Conservation (phyloP, 2,113 vertebrate species). For the Ginglymostoma cirratum region DNA sequence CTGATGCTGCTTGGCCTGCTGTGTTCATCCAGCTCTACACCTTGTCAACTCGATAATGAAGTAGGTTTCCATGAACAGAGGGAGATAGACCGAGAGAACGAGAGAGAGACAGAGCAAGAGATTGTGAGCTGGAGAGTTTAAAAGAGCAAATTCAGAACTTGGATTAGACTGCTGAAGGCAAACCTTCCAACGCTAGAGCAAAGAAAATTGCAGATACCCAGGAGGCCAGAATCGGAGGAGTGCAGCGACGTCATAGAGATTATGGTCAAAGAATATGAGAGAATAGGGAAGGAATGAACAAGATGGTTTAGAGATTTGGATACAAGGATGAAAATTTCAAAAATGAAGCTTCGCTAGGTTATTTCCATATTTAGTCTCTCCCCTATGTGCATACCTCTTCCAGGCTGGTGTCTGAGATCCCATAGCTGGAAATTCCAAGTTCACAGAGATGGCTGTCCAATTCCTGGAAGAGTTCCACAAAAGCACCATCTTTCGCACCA, state of each 20-base stretch:
- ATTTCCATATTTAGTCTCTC: background rate
- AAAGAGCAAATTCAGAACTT: background rate
- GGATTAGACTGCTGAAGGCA: background rate
- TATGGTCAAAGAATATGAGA: background rate
- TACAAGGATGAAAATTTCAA: background rate
- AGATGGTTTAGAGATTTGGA: background rate
- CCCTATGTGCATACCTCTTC: conserved; percentile 64
- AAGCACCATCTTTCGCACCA: conserved; percentile 62
- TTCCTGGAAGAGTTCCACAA: conserved; percentile 61
- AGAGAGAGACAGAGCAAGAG: background rate
- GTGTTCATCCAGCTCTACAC: too few relatives aligned
- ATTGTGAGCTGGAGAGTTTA: background rate
- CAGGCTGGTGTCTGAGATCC: conserved; percentile 76
- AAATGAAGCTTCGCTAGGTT: background rate
- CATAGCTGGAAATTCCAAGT: conserved; percentile 68
- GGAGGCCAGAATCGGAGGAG: background rate
- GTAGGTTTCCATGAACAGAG: background rate
- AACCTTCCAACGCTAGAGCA: background rate
- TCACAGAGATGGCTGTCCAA: conserved; percentile 62
- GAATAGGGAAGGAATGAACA: background rate
- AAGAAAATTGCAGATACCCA: background rate
- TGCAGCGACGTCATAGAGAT: background rate
- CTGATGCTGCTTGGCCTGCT: too few relatives aligned
- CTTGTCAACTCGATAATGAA: background rate
- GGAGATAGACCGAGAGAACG: background rate